A percentile compares a stretch with the other conserved stretches of the same genome.
Conservation (phyloP, 2,113 vertebrate species). For the Ictalurus furcatus region DNA sequence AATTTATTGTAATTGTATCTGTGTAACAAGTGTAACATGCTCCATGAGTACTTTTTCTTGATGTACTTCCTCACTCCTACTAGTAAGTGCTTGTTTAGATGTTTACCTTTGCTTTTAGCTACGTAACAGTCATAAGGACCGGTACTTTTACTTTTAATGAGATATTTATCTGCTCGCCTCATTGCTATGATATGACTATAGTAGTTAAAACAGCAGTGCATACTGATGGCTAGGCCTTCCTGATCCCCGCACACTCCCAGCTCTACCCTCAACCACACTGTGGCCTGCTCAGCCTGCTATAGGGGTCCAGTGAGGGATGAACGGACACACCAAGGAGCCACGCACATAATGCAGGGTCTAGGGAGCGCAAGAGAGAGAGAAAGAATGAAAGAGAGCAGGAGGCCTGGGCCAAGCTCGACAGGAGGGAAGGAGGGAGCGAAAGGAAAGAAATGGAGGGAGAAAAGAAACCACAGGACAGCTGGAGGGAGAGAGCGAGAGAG, state of each 20-base stretch:
- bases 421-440: conserved; percentile 41
- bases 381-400: conserved; percentile 42
- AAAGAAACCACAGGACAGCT: conserved; percentile 44
- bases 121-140: too few relatives aligned
- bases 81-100: not conserved
- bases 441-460: conserved; percentile 44
- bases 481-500: conserved; percentile 3
- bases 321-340: conserved; percentile 46
- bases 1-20: not conserved
- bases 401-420: conserved; percentile 42
- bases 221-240: conserved; percentile 69
- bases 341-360: conserved; percentile 50
- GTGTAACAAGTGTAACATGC: not conserved
- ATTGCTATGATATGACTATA: not conserved
- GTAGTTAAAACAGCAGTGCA: conserved; percentile 63
- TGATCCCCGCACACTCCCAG: conserved; percentile 55
- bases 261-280: conserved; percentile 15
- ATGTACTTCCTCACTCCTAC: not conserved
- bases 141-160: not conserved
- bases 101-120: not conserved
- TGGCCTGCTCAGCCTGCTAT: conserved; percentile 58
- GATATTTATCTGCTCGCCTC: not conserved
- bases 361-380: conserved; percentile 26
- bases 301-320: conserved; percentile 59
- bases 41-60: not conserved